Evolutionary conservation across 2,797 vertebrate genomes (phyloP), one percentile per base, ranked within the genome.

Genomic region (Halcyon badia): DNA sequence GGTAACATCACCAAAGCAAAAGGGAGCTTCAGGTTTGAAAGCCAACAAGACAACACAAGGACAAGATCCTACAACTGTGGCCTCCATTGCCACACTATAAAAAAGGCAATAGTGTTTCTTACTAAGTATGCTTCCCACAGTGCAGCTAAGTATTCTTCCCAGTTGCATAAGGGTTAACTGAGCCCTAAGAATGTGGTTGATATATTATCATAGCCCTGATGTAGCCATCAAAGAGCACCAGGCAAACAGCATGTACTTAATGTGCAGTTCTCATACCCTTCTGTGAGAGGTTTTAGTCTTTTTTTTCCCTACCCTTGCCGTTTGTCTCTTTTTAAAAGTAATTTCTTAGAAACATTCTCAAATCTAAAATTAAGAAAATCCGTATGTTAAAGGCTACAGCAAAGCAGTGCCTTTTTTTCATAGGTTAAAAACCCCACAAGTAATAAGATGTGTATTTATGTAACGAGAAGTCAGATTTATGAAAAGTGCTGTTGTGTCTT

Each of bases 401-500:
- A 84, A 92, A 89, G 39, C 57, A 71, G 64, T 64, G 68, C 10
- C 9, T 54, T 26, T 71, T 85, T 30, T 44, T 33, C 31, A 17
- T 22, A 49, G 26, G 20, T 62, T 77, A 48, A 81, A 78, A 54
- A 70, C 2, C 0, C 6, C 11, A 8, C 9, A 71, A 52, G 41
- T 71, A 86, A 54, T 87, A 87, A 46, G 60, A 68, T 33, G 24
- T 51, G 7, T 85, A 85, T 90, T 90, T 80, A 54, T 72, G 69
- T 89, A 78, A 51, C 35, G n/a, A 56, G 52, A 58, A 80, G 52
- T 68, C 13, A 10, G 83, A 56, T 87, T 77, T 87, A 65, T 92
- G 77, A 89, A 91, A 91, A 96, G 72, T 60, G 57, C 71, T 83
- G 35, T 31, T 69, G 60, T 72, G 72, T 68, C 37, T 95, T 91